These are phyloP conservation scores for Gryllus bimaculatus DNA, from an alignment of 1,140 invertebrate species.

Conservation along the genomic window DNA sequence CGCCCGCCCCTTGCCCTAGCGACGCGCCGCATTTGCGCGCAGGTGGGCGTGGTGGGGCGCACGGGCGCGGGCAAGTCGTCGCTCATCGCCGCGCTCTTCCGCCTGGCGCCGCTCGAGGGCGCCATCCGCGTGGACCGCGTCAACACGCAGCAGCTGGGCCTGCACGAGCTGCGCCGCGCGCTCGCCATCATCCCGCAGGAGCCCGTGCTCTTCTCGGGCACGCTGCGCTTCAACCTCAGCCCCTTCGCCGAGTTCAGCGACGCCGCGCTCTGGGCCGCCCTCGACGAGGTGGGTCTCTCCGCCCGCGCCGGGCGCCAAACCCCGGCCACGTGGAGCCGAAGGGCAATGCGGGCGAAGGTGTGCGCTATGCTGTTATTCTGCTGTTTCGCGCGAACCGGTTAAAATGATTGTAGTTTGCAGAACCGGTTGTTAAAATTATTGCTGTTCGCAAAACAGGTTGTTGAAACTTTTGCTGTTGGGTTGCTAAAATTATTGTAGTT, in stretches of 20 bases:
- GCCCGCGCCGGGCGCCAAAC: no score
- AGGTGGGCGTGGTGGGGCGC: slow-evolving; percentile 43
- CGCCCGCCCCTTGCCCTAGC: no score
- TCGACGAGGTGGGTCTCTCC: slow-evolving; percentile 44
- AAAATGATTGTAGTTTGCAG: background rate
- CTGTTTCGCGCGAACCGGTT: no score
- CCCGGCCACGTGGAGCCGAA: background rate
- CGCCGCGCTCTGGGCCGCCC: slow-evolving; percentile 36
- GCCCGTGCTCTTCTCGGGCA: slow-evolving; percentile 60
- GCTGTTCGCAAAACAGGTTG: background rate
- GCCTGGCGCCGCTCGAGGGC: slow-evolving; percentile 30
- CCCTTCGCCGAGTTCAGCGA: slow-evolving; percentile 55
- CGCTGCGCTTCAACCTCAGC: slow-evolving; percentile 60
- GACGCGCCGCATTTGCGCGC: no score
- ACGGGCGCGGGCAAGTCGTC: slow-evolving; percentile 48
- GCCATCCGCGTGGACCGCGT: slow-evolving; percentile 50
- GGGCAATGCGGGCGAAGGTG: background rate
- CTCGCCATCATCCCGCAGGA: slow-evolving; percentile 62
- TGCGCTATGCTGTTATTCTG: background rate
- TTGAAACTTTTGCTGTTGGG: no score
- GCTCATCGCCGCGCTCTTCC: slow-evolving; percentile 38
- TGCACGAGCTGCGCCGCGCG: slow-evolving; percentile 47
- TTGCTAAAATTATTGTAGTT: no score
- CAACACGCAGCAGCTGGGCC: slow-evolving; percentile 41
- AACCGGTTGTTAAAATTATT: background rate